phyloP scores from a whole-genome alignment of 2,888 invertebrate genomes.

The Cataglyphis livida region DNA sequence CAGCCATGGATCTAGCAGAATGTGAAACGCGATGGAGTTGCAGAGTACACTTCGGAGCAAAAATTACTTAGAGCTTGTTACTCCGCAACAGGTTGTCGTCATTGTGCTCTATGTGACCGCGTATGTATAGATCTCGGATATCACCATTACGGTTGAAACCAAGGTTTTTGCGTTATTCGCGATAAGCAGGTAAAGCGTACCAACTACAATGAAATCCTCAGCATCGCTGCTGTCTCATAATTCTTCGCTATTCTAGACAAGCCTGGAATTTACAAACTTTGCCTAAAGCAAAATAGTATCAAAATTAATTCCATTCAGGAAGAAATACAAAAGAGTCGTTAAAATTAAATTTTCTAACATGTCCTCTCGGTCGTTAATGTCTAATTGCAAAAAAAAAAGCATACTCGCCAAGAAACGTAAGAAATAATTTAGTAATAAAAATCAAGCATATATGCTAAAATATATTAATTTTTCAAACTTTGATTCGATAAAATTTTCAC shows the following conservation, averaged over 20 bases:
- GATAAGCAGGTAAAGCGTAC: background rate
- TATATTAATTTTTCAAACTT: background rate
- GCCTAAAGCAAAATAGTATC: background rate
- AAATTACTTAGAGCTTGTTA: slow-evolving; percentile 69
- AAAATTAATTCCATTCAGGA: background rate
- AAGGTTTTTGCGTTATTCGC: background rate
- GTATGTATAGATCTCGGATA: slow-evolving; percentile 38
- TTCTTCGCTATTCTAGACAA: background rate
- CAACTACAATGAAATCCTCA: background rate
- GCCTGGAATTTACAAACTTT: background rate
- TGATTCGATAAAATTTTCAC: background rate
- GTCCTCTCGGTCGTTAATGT: too few relatives aligned
- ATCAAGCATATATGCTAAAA: background rate
- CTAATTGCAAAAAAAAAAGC: background rate
- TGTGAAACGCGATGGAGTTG: slow-evolving; percentile 64
- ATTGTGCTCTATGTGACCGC: slow-evolving; percentile 48
- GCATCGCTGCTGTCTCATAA: background rate
- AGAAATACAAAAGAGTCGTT: background rate
- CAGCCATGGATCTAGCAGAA: slow-evolving; percentile 14
- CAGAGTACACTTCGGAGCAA: slow-evolving; percentile 49
- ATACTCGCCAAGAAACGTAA: background rate
- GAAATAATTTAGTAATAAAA: background rate
- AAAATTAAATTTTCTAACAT: background rate
- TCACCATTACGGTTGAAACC: background rate
- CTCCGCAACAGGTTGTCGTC: slow-evolving; percentile 69